A percentile compares a stretch with the other conserved stretches of the same genome.
These are phyloP conservation scores for Microplitis manilae DNA, from an alignment of 2,888 invertebrate genomes.

Conservation along the genomic window DNA sequence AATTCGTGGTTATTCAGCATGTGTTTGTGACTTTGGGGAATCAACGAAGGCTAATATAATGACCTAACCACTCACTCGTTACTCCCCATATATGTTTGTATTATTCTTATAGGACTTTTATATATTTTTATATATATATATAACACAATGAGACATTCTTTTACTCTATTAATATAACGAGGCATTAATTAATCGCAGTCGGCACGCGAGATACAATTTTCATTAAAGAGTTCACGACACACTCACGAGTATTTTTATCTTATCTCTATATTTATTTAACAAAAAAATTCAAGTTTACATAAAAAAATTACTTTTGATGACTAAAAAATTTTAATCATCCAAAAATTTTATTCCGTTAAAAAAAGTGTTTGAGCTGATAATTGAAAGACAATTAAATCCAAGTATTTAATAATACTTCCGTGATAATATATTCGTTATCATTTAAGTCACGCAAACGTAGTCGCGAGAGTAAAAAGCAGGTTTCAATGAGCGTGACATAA, in stretches of 20 bases:
- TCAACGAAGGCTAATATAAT: conserved; percentile 3
- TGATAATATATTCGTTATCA: background rate
- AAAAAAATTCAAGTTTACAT: background rate
- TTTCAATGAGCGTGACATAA: conserved; percentile 28
- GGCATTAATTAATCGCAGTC: conserved; percentile 28
- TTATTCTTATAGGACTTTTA: background rate
- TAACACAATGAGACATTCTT: conserved; percentile 19
- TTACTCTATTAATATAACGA: conserved; percentile 36
- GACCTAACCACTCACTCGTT: background rate
- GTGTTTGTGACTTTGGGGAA: conserved; percentile 21
- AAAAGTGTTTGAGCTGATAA: background rate
- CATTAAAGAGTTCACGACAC: conserved; percentile 10
- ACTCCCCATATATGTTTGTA: background rate
- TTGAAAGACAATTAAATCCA: background rate
- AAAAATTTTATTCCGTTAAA: background rate
- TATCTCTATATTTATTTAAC: conserved; percentile 11
- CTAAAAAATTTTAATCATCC: background rate
- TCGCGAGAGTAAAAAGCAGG: conserved; percentile 12
- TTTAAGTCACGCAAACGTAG: conserved; percentile 1
- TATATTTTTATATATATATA: background rate
- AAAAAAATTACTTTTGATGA: background rate
- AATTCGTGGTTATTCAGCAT: conserved; percentile 30
- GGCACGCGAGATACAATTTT: conserved; percentile 32
- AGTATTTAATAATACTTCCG: background rate
- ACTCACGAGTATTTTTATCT: background rate